These are phyloP conservation scores for Antennarius maculatus DNA, from an alignment of 2,797 vertebrate species.

Conservation along the genomic window DNA sequence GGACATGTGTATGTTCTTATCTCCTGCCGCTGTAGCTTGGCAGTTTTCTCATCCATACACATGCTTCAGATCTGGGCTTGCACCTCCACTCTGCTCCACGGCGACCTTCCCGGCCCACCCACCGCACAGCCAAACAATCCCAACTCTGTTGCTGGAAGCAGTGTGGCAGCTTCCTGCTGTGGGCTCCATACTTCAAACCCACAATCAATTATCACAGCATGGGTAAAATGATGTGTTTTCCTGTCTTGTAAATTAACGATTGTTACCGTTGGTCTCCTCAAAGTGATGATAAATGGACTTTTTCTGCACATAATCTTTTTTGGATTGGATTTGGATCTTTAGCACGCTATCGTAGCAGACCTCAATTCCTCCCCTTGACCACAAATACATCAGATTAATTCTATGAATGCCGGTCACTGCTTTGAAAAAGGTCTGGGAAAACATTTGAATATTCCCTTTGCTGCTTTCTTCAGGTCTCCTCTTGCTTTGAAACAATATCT, in stretches of 20 bases:
- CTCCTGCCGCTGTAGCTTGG: conserved; percentile 45
- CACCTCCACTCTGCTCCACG: neutral
- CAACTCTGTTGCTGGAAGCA: conserved; percentile 50
- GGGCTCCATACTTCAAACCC: conserved; percentile 25
- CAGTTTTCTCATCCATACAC: conserved; percentile 16
- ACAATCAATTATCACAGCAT: conserved; percentile 58
- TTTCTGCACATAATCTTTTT: too few species aligned
- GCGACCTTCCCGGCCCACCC: conserved; percentile 58
- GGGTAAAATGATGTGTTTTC: conserved; percentile 37
- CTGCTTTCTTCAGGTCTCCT: too few species aligned
- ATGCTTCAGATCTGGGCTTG: conserved; percentile 25
- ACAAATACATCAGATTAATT: too few species aligned
- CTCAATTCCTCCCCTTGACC: too few species aligned
- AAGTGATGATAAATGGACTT: too few species aligned
- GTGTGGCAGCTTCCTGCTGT: conserved; percentile 43
- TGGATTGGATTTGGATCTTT: too few species aligned
- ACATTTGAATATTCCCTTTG: too few species aligned
- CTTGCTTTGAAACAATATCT: too few species aligned
- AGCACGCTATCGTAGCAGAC: too few species aligned
- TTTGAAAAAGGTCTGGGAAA: too few species aligned
- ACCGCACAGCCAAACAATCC: conserved; percentile 53
- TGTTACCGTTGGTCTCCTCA: too few species aligned
- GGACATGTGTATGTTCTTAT: conserved; percentile 34
- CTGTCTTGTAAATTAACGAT: neutral
- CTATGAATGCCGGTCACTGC: too few species aligned